Base-by-base conservation (phyloP, 2,113 vertebrate genomes). In the Origma solitaria region DNA sequence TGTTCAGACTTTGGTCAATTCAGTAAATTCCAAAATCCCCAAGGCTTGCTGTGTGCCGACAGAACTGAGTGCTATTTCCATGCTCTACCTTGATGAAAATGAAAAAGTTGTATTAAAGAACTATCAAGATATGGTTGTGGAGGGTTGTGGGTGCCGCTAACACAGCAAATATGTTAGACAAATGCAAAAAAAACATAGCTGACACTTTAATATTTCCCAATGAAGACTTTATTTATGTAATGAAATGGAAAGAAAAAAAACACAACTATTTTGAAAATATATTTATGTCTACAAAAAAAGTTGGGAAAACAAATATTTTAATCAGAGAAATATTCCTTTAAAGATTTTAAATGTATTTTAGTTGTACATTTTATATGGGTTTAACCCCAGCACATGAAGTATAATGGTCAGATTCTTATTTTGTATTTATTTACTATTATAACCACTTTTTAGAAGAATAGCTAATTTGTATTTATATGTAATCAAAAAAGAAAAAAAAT, bases 401-500 rank as follows among this genome's bases (percentile, higher is more conserved):
- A 99, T 99, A 99, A 99, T 99, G 99, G 98, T 99, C 98, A 99
- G 99, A 99, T 99, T 99, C 98, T 98, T 99, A 99, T 99, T 99
- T 99, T 99, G 99, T 99, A 99, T 99, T 99, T 99, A 99, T 99
- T 99, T 99, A 97, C 98, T 99, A 99, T 99, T 99, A 99, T 99
- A 99, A 99, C 99, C 99, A 99, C 99, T 99, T 99, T 99, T 99
- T 99, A 99, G 99, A 99, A 99, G 96, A 99, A 99, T 99, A 99
- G 99, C 98, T 98, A 98, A 98, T 99, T 99, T 99, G 99, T 99
- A 99, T 99, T 99, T 99, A 99, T 99, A 97, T 98, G 98, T 98
- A 98, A 98, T 99, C 99, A 97, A 98, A 98, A 98, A 98, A 98
- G 91, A 96, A 97, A 97, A 97, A 97, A 97, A 99, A 98, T 98